Evolutionary conservation across 1,140 invertebrate genomes (phyloP).

Genomic region (Brachionus calyciflorus): DNA sequence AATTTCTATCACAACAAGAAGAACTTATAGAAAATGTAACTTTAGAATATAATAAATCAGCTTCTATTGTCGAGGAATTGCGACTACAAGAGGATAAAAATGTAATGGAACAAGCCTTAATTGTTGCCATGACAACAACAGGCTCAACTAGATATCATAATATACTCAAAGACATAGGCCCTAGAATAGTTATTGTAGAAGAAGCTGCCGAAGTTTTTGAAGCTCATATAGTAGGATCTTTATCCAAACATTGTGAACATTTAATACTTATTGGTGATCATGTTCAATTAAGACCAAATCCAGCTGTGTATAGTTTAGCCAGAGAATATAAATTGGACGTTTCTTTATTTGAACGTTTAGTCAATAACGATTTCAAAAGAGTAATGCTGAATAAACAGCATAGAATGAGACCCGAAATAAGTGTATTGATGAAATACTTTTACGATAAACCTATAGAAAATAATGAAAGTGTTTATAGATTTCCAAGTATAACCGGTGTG

Average conservation of each 20-base stretch:
- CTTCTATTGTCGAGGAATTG: conserved; percentile 13
- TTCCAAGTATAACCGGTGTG: conserved; percentile 55
- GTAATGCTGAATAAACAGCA: conserved; percentile 57
- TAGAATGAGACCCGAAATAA: conserved; percentile 61
- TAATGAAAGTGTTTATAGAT: conserved; percentile 51
- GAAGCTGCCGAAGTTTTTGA: conserved; percentile 60
- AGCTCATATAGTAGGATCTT: conserved; percentile 54
- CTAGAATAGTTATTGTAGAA: conserved; percentile 54
- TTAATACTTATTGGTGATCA: conserved; percentile 78
- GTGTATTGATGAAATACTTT: conserved; percentile 57
- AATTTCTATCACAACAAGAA: background rate
- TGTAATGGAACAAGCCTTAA: conserved; percentile 50
- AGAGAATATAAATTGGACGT: conserved; percentile 57
- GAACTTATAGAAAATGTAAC: background rate
- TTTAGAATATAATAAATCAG: background rate
- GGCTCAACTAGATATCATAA: conserved; percentile 49
- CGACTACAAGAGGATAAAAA: conserved; percentile 36
- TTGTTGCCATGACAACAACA: conserved; percentile 58
- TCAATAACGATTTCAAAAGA: conserved; percentile 55
- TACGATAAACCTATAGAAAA: conserved; percentile 55
- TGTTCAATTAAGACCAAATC: conserved; percentile 61
- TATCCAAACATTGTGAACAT: conserved; percentile 72
- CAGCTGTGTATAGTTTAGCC: conserved; percentile 56
- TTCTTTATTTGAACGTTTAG: conserved; percentile 59
- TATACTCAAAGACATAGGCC: background rate